These are phyloP conservation scores for Sceloporus undulatus DNA, from an alignment of 2,113 vertebrate genomes.

Conservation along the genomic window DNA sequence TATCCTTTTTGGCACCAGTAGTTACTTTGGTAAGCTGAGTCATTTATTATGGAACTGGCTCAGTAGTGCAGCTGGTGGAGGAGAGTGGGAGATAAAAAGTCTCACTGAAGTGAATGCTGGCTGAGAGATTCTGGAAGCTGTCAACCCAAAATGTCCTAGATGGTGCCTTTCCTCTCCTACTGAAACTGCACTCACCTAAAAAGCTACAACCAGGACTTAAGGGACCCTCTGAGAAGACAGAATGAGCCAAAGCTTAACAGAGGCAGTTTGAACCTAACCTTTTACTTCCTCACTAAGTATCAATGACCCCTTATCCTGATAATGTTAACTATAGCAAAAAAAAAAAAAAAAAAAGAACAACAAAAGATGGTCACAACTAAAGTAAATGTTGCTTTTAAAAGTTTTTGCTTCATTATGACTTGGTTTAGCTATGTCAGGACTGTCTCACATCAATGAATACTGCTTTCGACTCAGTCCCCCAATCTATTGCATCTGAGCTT, in stretches of 20 bases:
- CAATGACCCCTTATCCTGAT: background rate
- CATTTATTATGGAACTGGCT: background rate
- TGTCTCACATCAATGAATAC: too few relatives aligned
- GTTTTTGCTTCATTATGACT: too few relatives aligned
- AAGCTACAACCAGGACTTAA: background rate
- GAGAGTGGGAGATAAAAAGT: background rate
- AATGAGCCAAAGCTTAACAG: too few relatives aligned
- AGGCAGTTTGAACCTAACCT: background rate
- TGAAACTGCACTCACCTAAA: background rate
- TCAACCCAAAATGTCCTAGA: too few relatives aligned
- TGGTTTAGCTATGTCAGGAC: too few relatives aligned
- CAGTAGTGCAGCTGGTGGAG: background rate
- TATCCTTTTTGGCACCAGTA: conserved; percentile 11
- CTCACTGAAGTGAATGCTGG: too few relatives aligned
- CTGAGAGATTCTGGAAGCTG: too few relatives aligned
- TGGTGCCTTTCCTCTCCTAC: background rate
- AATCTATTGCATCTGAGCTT: too few relatives aligned
- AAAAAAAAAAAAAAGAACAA: background rate
- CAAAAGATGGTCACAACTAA: background rate
- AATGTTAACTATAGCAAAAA: background rate
- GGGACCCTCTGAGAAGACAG: background rate
- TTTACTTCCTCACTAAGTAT: background rate
- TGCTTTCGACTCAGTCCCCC: too few relatives aligned
- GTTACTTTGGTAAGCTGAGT: conserved; percentile 8
- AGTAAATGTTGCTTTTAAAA: too few relatives aligned